Percentiles rank a stretch among this genome's conserved stretches.
Evolutionary conservation across 2,797 vertebrate genomes (phyloP).

Genomic region (Glyptemys insculpta): DNA sequence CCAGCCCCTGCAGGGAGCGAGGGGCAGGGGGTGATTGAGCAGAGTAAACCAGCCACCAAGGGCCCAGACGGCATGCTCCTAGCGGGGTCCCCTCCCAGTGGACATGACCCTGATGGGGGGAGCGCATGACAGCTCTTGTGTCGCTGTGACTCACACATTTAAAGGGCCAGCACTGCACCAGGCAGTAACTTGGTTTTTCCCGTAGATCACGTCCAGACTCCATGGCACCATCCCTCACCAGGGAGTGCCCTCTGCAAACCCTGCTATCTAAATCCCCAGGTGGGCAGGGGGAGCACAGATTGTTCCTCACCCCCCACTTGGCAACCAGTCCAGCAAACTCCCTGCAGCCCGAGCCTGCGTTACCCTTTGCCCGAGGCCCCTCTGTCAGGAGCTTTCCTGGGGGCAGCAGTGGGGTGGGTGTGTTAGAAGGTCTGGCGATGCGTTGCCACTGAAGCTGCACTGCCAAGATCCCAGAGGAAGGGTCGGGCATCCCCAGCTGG

Average conservation of each 20-base stretch:
- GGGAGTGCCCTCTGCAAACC: neutral
- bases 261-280: too few relatives aligned
- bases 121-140: neutral
- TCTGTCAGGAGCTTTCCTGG: neutral
- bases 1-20: neutral
- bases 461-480: too few relatives aligned
- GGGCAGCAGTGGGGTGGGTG: too few relatives aligned
- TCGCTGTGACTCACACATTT: neutral
- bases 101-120: neutral
- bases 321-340: neutral
- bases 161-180: neutral
- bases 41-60: neutral
- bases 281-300: too few relatives aligned
- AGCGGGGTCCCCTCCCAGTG: neutral
- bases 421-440: too few relatives aligned
- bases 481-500: too few relatives aligned
- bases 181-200: too few relatives aligned
- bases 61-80: neutral
- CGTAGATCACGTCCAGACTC: neutral
- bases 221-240: neutral
- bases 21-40: neutral
- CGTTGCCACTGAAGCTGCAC: too few relatives aligned
- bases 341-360: neutral
- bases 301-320: too few relatives aligned
- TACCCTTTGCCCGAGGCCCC: neutral